A percentile compares a stretch with the other conserved stretches of the same genome.
Conservation (phyloP, 2,113 vertebrate species). For the Phainopepla nitens region DNA sequence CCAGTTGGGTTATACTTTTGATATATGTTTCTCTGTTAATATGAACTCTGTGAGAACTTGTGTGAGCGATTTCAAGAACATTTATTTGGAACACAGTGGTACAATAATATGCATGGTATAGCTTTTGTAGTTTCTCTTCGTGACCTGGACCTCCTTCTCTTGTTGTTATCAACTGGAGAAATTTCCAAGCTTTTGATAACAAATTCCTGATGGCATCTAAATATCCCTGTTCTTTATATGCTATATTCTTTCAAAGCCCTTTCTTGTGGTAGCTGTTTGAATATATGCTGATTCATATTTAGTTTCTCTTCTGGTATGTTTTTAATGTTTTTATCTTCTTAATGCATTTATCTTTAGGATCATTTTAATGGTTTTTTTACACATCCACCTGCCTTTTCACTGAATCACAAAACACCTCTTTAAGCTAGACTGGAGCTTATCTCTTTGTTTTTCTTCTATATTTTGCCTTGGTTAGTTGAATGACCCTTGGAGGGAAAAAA, state of each 20-base stretch:
- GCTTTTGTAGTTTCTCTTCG: not conserved
- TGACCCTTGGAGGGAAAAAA: not conserved
- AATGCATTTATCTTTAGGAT: not conserved
- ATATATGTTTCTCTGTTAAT: not conserved
- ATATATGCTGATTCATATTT: not conserved
- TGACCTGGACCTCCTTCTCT: not conserved
- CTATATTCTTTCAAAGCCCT: not conserved
- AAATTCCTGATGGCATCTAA: not conserved
- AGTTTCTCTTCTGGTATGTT: not conserved
- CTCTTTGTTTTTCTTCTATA: not conserved
- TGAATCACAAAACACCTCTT: not conserved
- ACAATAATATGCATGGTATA: not conserved
- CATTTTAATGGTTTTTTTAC: not conserved
- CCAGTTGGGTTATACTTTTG: not conserved
- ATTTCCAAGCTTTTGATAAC: not conserved
- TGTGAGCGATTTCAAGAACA: not conserved
- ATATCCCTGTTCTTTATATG: not conserved
- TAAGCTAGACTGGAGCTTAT: not conserved
- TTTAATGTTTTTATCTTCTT: not conserved
- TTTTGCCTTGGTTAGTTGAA: not conserved
- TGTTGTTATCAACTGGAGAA: not conserved
- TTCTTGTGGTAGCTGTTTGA: not conserved
- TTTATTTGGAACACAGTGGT: not conserved
- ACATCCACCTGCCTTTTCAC: not conserved
- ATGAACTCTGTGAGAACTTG: not conserved